Percentiles rank a stretch among this genome's conserved stretches.
Conservation (phyloP, 2,113 vertebrate species). For the Peucedramus taeniatus region DNA sequence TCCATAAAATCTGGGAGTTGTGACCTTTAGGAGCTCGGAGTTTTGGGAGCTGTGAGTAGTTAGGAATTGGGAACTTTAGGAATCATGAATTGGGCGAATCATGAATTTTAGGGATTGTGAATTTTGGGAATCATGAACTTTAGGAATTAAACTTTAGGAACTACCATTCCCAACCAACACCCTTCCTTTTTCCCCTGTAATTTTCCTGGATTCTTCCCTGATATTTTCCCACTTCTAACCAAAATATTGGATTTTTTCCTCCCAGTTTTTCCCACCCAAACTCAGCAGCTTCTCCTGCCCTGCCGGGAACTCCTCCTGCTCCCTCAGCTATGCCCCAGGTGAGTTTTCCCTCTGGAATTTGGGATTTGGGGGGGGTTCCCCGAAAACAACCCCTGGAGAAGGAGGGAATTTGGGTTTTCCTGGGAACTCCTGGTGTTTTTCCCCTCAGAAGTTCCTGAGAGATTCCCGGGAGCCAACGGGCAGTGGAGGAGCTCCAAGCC, state of each 20-base stretch:
- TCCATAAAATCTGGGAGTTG: neutral
- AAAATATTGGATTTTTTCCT: neutral
- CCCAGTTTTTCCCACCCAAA: slow-evolving; percentile 71
- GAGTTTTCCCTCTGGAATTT: neutral
- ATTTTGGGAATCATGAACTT: too few species aligned
- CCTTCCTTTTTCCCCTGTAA: accelerated
- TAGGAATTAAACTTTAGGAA: too few species aligned
- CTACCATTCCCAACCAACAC: neutral
- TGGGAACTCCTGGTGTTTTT: neutral
- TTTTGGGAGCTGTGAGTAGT: neutral
- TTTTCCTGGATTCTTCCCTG: neutral
- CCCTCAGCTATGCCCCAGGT: slow-evolving; percentile 76
- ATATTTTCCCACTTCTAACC: neutral
- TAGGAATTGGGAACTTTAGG: neutral
- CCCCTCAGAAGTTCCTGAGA: slow-evolving; percentile 55
- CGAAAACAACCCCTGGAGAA: neutral
- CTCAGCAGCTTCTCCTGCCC: slow-evolving; percentile 73
- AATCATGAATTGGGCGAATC: neutral
- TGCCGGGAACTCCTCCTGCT: slow-evolving; percentile 72
- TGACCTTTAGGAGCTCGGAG: neutral
- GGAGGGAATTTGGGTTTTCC: accelerated
- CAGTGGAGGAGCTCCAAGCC: slow-evolving; percentile 73
- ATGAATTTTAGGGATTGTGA: neutral
- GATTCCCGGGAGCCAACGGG: slow-evolving; percentile 60
- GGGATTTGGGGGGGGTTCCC: neutral